Evolutionary conservation across 2,113 vertebrate genomes (phyloP).

Genomic region (Ciconia maguari): DNA sequence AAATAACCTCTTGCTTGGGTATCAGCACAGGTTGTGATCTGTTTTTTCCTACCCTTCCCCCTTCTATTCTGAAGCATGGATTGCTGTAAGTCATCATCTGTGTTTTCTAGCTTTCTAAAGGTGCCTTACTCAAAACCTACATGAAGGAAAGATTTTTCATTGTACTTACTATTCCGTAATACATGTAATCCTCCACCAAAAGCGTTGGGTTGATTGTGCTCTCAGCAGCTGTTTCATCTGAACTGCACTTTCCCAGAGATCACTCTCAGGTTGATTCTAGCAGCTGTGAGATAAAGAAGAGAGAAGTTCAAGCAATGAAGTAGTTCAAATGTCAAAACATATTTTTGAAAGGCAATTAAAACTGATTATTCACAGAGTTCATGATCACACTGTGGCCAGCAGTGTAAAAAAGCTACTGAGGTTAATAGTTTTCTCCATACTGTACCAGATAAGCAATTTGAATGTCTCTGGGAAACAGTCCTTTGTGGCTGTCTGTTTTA

Average conservation of each 20-base stretch:
- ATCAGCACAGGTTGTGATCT: not conserved
- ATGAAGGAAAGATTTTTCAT: not conserved
- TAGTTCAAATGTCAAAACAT: not conserved
- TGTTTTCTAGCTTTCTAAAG: not conserved
- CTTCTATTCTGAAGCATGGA: not conserved
- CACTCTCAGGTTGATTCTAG: not conserved
- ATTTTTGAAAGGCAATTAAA: not conserved
- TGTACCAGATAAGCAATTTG: not conserved
- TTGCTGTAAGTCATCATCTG: not conserved
- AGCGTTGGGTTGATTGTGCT: not conserved
- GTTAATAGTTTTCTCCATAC: not conserved
- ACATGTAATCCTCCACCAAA: not conserved
- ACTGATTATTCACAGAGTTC: not conserved
- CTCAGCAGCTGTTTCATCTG: not conserved
- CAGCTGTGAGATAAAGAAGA: not conserved
- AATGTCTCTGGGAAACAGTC: not conserved
- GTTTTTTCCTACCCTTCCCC: not conserved
- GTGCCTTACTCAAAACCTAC: not conserved
- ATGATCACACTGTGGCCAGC: not conserved
- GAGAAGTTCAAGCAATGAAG: not conserved
- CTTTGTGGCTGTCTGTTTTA: not conserved
- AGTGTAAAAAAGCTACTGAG: not conserved
- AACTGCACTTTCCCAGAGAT: not conserved
- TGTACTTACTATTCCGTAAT: not conserved
- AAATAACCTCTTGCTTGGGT: not conserved